Base-by-base conservation (phyloP, 2,888 invertebrate genomes). In the Taphrorychus bicolor region DNA sequence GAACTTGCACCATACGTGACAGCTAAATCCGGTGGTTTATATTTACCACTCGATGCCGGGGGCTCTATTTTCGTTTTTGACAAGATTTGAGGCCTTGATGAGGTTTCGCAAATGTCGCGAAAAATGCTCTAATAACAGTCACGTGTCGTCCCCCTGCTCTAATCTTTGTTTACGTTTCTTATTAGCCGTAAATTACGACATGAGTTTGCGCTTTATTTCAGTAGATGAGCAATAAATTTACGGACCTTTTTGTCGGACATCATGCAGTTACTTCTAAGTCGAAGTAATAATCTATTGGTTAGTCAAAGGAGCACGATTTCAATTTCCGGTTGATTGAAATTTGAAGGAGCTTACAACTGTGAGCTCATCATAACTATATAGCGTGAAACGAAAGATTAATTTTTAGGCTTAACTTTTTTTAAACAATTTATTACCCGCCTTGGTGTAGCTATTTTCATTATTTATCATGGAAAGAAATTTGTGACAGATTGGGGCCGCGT, bases 81-180 rank as follows among this genome's bases (percentile, higher is more conserved):
- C 32, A 32, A 32, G 32, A 32, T 11, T 32, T 11, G 9, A 11
- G 9, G 7, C 9, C 32, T 11, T 32, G 32, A 32, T 32, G 32
- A 32, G 3, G 32, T 32, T 32, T 32, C 32, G 32, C 32, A 32
- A 32, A 32, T 32, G 32, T 32, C 9, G 9, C 32, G 32, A 32
- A 32, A 32, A 32, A 32, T 32, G 9, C 32, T 32, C 9, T 11
- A 2, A 45, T 17, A 17, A 11, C 14, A 62, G 67, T 67, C 66
- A 61, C 61, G 59, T 49, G 66, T 66, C 61, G 66, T 19, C 49
- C 69, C 66, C 69, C 70, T n/a, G n/a, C n/a, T 72, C 71, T 76
- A 76, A 77, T 75, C 76, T 73, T 59, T 76, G 76, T 76, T 76
- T 77, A 74, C 74, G 72, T 73, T 76, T 73, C 74, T 76, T 75